Base-by-base conservation (phyloP, 2,113 vertebrate species). In the Zosterops borbonicus region DNA sequence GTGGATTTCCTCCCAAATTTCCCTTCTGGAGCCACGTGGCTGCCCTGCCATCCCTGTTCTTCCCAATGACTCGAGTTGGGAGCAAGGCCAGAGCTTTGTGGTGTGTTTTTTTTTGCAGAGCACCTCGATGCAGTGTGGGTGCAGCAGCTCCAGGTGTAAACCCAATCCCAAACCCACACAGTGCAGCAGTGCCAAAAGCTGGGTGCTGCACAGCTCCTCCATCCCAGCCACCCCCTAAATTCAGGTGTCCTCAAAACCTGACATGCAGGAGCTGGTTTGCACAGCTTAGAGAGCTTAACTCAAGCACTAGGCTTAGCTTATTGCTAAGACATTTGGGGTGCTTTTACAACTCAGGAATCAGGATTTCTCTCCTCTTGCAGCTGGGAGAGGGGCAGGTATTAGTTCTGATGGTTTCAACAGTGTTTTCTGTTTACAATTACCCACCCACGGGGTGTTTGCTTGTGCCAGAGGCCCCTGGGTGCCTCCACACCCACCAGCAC, bases 41-140 rank as follows among this genome's bases (percentile, higher is more conserved):
- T 60, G 33, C 65, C 3, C 31, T 70, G 60, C 69, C 16, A 3
- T 28, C 55, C 39, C 55, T 47, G 47, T 16, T 27, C 50, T 52
- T 41, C 56, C 71, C 1, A 0, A n/a, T 49, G 83, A 0, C 53
- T 39, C 0, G 0, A 31, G 3, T 0, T 41, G 76, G 71, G 71
- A 76, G 55, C 67, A 27, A 19, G 33, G 35, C 70, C 55, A 16
- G 49, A 56, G 33, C 56, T 94, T 42, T 50, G 76, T 47, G 42
- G 31, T 3, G 13, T 47, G 44, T 3, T 42, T 82, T 65, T 42
- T 82, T 65, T 63, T 67, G 53, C 52, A 62, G 80, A 31, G 2
- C 68, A 46, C 27, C 42, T 65, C 0, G 0, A 9, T 6, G 53
- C 47, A 24, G 44, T 1, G 33, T 42, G 35, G 23, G 46, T 31